Conservation (phyloP, 2,888 invertebrate species). For the Stramonita haemastoma region DNA sequence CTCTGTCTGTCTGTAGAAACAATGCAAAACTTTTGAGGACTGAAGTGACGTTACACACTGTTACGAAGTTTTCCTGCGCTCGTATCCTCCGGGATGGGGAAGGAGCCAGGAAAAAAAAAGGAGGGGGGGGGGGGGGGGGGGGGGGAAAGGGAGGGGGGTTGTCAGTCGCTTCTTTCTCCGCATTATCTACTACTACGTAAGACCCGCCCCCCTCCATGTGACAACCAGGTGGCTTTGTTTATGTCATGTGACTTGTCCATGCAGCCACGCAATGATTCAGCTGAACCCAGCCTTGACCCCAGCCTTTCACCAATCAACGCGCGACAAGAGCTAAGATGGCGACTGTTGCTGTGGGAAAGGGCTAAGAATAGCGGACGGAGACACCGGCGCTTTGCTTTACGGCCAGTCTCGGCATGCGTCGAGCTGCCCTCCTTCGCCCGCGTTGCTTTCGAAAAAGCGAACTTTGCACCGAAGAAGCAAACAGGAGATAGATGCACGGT, state of each 20-base stretch:
- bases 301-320: constrained; percentile 58
- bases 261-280: constrained; percentile 63
- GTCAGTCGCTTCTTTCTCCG: neutral
- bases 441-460: neutral
- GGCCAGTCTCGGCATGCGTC: constrained; percentile 40
- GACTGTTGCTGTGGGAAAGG: constrained; percentile 65
- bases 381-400: constrained; percentile 33
- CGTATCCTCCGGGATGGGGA: too few relatives aligned
- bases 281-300: constrained; percentile 60
- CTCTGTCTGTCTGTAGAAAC: too few relatives aligned
- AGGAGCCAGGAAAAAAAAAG: too few relatives aligned
- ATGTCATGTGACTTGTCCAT: constrained; percentile 70
- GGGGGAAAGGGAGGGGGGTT: neutral
- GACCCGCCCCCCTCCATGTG: constrained; percentile 44
- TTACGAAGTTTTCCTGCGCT: too few relatives aligned
- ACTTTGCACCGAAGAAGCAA: constrained; percentile 25
- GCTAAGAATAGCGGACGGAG: constrained; percentile 62
- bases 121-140: neutral
- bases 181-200: neutral
- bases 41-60: too few relatives aligned
- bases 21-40: too few relatives aligned
- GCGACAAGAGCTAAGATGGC: constrained; percentile 54
- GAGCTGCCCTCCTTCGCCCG: constrained; percentile 14
- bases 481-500: constrained; percentile 33
- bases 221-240: constrained; percentile 61